Base-by-base conservation (phyloP, 2,797 vertebrate genomes). In the Takifugu rubripes region DNA sequence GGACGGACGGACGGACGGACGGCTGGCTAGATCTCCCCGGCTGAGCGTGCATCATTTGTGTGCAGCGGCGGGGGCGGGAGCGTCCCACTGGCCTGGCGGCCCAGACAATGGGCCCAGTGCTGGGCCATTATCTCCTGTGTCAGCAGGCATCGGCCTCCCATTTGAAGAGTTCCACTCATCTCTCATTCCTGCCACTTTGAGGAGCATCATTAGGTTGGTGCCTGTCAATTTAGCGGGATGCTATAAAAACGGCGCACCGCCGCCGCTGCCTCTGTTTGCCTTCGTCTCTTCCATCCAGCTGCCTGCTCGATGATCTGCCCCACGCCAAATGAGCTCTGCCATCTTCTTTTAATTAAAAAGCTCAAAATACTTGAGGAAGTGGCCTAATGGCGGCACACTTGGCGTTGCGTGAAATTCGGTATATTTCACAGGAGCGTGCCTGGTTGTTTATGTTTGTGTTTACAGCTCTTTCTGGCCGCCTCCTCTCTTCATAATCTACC, bases 141-240 rank as follows among this genome's bases (percentile, higher is more conserved):
- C 91, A 91, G 85, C 85, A 79, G 75, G 84, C 81, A 88, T 81
- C 76, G 86, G 84, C 88, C 88, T 87, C 80, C 87, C 78, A 84
- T 88, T 84, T 89, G 86, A 88, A 87, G 86, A 88, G 87, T 90
- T 84, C 88, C 79, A 72, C 79, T 87, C 87, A 79, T 88, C 88
- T 77, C 17, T 84, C 87, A 84, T 88, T 88, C 86, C 77, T 86
- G 88, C 82, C 87, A 89, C 89, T 90, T 88, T 79, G 81, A 88
- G 88, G 87, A 83, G 85, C 89, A 89, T 90, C 89, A 89, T 89
- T 91, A 91, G 88, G 82, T 82, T 68, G 81, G 2, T 40, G 87
- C 83, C 90, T 90, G 90, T 91, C 92, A 91, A 85, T 89, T 88
- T 88, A 89, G 90, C 85, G 81, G 78, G 83, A 72, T 76, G 72